A percentile compares a stretch with the other conserved stretches of the same genome.
Conservation (phyloP, 2,888 invertebrate species). For the Pedicia rivosa region DNA sequence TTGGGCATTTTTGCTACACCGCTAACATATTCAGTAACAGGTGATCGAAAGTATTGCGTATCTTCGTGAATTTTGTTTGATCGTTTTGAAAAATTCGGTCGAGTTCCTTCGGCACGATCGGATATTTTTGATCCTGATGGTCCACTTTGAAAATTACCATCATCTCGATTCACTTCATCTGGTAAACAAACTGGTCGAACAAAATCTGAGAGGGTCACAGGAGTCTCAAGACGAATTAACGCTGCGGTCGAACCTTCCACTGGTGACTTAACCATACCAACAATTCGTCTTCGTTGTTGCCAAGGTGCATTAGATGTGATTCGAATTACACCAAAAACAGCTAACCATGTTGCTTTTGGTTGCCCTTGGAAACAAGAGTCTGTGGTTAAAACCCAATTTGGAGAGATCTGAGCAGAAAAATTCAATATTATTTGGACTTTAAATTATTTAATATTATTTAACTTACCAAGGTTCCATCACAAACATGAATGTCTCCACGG, state of each 20-base stretch:
- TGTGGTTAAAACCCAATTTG: constrained; percentile 73
- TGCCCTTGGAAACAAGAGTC: constrained; percentile 81
- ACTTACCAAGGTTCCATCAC: constrained; percentile 65
- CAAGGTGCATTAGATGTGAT: constrained; percentile 68
- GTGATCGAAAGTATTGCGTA: constrained; percentile 26
- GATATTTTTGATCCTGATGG: background rate
- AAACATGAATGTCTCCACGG: constrained; percentile 71
- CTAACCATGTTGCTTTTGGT: constrained; percentile 76
- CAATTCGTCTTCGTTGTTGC: constrained; percentile 69
- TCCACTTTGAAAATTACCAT: background rate
- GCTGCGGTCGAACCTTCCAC: constrained; percentile 79
- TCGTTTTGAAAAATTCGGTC: background rate
- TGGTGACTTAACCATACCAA: constrained; percentile 78
- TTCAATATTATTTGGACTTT: background rate
- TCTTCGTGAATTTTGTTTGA: constrained; percentile 20
- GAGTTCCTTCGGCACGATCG: constrained; percentile 1
- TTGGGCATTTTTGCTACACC: constrained; percentile 9
- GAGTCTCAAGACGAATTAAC: constrained; percentile 59
- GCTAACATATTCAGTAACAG: constrained; percentile 12
- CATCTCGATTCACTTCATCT: constrained; percentile 27
- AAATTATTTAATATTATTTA: background rate
- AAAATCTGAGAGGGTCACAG: constrained; percentile 62
- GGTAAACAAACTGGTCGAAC: constrained; percentile 70
- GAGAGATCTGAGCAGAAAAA: constrained; percentile 31
- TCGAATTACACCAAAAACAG: constrained; percentile 58